Evolutionary conservation across 2,797 vertebrate species (phyloP).

Genomic region (Scomberomorus guttatus): DNA sequence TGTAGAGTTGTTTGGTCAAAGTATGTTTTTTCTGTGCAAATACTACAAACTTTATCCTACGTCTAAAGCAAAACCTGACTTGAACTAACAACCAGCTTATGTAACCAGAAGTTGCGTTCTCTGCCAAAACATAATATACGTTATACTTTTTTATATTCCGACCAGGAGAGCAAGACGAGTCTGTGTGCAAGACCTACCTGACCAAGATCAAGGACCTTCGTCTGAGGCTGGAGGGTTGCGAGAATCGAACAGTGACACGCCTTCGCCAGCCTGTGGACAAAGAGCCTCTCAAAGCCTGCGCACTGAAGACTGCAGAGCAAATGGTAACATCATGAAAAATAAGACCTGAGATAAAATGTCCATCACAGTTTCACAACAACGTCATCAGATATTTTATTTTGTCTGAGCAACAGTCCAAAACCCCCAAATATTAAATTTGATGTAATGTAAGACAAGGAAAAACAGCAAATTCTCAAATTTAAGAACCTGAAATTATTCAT

Average conservation of each 20-base stretch:
- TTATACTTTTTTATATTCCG: background rate
- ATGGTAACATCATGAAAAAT: constrained; percentile 80
- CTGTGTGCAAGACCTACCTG: constrained; percentile 89
- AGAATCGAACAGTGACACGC: constrained; percentile 88
- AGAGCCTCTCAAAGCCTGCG: constrained; percentile 89
- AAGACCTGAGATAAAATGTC: background rate
- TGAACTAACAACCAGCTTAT: background rate
- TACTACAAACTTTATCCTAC: background rate
- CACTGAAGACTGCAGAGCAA: constrained; percentile 90
- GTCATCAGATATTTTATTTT: too few species aligned
- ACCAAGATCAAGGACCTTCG: constrained; percentile 92
- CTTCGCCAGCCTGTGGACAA: constrained; percentile 89
- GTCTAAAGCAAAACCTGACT: background rate
- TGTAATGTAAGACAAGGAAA: too few species aligned
- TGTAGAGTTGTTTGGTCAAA: background rate
- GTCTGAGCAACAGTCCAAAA: too few species aligned
- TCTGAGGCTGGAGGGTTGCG: constrained; percentile 91
- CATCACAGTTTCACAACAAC: too few species aligned
- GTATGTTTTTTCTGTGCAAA: background rate
- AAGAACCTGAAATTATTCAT: too few species aligned
- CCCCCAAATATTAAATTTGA: too few species aligned
- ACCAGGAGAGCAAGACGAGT: constrained; percentile 93
- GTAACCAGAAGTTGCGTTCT: background rate
- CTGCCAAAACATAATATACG: background rate
- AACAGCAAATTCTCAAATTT: too few species aligned